Percentiles rank a stretch among this genome's conserved stretches.
Evolutionary conservation across 2,113 vertebrate species (phyloP).

Genomic region (Callocephalon fimbriatum): DNA sequence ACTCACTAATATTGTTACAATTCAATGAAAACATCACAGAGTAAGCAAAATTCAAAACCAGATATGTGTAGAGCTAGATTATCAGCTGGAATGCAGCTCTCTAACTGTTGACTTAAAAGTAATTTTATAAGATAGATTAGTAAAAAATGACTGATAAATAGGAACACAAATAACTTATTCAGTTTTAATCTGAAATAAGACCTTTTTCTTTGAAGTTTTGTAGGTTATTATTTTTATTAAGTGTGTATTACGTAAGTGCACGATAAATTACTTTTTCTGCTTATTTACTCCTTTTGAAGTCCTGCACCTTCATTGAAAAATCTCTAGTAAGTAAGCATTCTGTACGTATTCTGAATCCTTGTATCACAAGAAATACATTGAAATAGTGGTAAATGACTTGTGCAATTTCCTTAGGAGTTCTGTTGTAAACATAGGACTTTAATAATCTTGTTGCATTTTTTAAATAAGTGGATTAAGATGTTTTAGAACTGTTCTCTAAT

Average conservation of each 20-base stretch:
- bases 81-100: not conserved
- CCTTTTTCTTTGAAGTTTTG: not conserved
- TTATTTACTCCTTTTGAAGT: constrained; percentile 4
- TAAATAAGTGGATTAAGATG: not conserved
- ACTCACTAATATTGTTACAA: not conserved
- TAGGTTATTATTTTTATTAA: not conserved
- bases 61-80: not conserved
- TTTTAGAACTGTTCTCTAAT: not conserved
- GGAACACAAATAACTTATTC: not conserved
- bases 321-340: not conserved
- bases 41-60: not conserved
- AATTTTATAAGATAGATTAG: not conserved
- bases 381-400: constrained; percentile 32
- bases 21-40: not conserved
- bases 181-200: not conserved
- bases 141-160: not conserved
- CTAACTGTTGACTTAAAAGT: not conserved
- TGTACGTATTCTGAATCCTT: not conserved
- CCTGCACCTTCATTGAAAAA: constrained; percentile 17
- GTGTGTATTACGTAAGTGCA: not conserved
- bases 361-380: not conserved
- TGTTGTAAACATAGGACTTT: not conserved
- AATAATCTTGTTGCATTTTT: not conserved
- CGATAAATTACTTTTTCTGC: not conserved
- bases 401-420: not conserved